Percentiles rank a stretch among this genome's conserved stretches.
phyloP scores from a whole-genome alignment of 2,113 vertebrate species.

The Anarhynchus alexandrinus region DNA sequence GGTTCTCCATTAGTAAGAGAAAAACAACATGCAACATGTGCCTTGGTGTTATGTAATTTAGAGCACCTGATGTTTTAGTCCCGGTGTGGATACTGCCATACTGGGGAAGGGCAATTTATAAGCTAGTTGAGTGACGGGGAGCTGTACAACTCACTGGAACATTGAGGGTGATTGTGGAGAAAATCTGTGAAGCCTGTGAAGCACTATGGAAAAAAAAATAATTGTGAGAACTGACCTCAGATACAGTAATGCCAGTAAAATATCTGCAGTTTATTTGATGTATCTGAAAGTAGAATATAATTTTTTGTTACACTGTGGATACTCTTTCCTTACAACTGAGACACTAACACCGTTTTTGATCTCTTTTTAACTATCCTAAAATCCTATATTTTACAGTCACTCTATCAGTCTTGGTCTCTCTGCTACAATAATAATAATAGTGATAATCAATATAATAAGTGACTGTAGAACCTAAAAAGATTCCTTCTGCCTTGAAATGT shows the following conservation, averaged over 20 bases:
- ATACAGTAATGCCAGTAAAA: neutral
- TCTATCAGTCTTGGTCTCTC: neutral
- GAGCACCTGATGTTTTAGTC: neutral
- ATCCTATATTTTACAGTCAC: neutral
- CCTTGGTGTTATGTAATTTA: neutral
- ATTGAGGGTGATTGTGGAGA: neutral
- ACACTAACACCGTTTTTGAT: neutral
- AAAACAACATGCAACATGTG: neutral
- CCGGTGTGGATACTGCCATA: neutral
- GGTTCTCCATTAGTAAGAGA: neutral
- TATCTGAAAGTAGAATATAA: neutral
- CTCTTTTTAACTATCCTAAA: neutral
- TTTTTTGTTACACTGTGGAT: neutral
- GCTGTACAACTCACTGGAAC: neutral
- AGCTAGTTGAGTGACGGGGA: neutral
- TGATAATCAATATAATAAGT: neutral
- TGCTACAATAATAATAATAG: neutral
- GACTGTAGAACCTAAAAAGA: neutral
- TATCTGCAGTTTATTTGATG: neutral
- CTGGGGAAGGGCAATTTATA: neutral
- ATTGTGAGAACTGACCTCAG: neutral
- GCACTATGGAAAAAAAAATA: neutral
- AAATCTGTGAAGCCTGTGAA: neutral
- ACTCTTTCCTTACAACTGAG: neutral
- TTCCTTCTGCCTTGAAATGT: neutral